Evolutionary conservation across 2,113 vertebrate genomes (phyloP).

Genomic region (Nicator chloris): DNA sequence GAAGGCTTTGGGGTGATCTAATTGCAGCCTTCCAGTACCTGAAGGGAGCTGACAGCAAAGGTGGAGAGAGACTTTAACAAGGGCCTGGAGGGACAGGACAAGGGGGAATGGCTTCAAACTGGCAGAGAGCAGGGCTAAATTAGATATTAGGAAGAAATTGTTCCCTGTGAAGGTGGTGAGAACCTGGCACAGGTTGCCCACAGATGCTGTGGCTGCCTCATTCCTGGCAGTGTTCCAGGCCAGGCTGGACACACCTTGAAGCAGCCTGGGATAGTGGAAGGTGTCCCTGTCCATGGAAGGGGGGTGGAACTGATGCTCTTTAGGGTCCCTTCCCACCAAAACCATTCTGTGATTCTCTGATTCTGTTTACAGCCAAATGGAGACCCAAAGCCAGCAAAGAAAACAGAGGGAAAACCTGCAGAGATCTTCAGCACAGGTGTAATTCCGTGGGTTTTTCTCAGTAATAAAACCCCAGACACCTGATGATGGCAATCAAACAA

Average conservation of each 20-base stretch:
- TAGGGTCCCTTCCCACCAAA: neutral
- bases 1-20: neutral
- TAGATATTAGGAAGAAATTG: neutral
- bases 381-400: neutral
- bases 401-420: neutral
- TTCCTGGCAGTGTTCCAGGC: neutral
- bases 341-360: neutral
- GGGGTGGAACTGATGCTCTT: neutral
- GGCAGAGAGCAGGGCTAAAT: neutral
- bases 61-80: neutral
- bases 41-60: neutral
- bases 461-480: neutral
- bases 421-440: neutral
- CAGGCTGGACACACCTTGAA: rapidly evolving
- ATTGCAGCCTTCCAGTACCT: neutral
- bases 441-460: neutral
- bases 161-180: neutral
- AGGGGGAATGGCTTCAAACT: neutral
- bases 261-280: neutral
- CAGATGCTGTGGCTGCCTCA: neutral
- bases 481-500: neutral
- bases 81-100: neutral
- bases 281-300: neutral
- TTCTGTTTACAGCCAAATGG: neutral
- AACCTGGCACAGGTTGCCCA: neutral